These are phyloP conservation scores for Agapornis canus DNA, from an alignment of 2,797 vertebrate genomes.

Conservation along the genomic window DNA sequence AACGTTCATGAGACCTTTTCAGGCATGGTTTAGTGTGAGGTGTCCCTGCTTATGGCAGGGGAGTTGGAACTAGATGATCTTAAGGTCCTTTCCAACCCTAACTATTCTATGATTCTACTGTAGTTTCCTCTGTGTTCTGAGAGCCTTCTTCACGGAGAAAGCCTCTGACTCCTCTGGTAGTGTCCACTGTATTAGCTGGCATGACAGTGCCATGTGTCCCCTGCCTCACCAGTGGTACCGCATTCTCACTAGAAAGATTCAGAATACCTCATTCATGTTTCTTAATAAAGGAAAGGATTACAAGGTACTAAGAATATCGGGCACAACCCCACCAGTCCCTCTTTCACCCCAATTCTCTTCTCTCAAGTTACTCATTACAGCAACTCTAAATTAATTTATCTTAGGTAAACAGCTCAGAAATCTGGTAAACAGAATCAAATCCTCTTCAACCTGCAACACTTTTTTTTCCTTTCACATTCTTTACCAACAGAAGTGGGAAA, in stretches of 20 bases:
- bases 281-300: constrained; percentile 67
- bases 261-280: constrained; percentile 6
- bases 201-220: neutral
- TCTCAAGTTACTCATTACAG: constrained; percentile 36
- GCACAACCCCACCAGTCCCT: neutral
- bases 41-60: no score
- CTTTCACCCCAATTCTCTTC: constrained; percentile 55
- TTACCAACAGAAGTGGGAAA: constrained; percentile 56
- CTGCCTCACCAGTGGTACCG: neutral
- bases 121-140: constrained; percentile 2
- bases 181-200: neutral
- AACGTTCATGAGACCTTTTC: constrained; percentile 40
- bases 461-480: constrained; percentile 36
- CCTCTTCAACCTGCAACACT: constrained; percentile 45
- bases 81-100: no score
- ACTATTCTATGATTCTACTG: neutral
- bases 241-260: constrained; percentile 42
- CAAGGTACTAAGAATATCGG: constrained; percentile 36
- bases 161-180: neutral
- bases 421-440: constrained; percentile 49
- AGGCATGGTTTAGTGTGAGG: neutral
- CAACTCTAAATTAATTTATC: constrained; percentile 58
- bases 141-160: neutral
- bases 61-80: no score
- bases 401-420: constrained; percentile 57